These are phyloP conservation scores for Palloptera scutellata DNA, from an alignment of 2,888 invertebrate genomes.

Conservation along the genomic window DNA sequence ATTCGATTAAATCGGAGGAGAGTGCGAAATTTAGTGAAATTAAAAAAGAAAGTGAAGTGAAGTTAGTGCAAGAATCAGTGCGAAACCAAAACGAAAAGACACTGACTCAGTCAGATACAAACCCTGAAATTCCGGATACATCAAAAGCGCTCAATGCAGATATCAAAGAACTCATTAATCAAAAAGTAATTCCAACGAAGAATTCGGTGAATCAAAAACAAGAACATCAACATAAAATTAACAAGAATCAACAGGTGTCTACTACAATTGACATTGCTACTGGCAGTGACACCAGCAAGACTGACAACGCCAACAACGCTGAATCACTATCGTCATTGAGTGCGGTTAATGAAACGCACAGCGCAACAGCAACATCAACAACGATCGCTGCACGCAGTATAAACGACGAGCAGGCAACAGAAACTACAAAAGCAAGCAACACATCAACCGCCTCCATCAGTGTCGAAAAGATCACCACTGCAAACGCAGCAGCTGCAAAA, in stretches of 20 bases:
- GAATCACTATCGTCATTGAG: not conserved
- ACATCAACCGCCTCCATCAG: conserved; percentile 39
- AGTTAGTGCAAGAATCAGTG: not conserved
- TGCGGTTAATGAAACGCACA: conserved; percentile 37
- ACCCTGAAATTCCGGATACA: conserved; percentile 2
- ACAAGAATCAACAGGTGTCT: conserved; percentile 10
- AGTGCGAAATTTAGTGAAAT: not conserved
- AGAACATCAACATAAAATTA: conserved; percentile 6
- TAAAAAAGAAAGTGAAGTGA: not conserved
- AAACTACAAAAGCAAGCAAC: conserved; percentile 39
- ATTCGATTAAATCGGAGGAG: not conserved
- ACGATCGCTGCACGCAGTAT: conserved; percentile 23
- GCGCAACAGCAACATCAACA: conserved; percentile 43
- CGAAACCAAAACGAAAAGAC: conserved; percentile 2
- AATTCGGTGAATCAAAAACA: not conserved
- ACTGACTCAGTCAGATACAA: not conserved
- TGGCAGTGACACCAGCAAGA: conserved; percentile 36
- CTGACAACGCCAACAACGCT: conserved; percentile 34
- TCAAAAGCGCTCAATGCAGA: conserved; percentile 14
- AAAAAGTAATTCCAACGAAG: conserved; percentile 38
- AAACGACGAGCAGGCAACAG: conserved; percentile 13
- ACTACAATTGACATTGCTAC: not conserved
- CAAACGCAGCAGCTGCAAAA: conserved; percentile 17
- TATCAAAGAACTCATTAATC: conserved; percentile 52
- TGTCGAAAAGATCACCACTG: conserved; percentile 30